Evolutionary conservation across 2,888 invertebrate genomes (phyloP), one percentile per base, ranked within the genome.

Genomic region (Pachliopta kotzebuea): DNA sequence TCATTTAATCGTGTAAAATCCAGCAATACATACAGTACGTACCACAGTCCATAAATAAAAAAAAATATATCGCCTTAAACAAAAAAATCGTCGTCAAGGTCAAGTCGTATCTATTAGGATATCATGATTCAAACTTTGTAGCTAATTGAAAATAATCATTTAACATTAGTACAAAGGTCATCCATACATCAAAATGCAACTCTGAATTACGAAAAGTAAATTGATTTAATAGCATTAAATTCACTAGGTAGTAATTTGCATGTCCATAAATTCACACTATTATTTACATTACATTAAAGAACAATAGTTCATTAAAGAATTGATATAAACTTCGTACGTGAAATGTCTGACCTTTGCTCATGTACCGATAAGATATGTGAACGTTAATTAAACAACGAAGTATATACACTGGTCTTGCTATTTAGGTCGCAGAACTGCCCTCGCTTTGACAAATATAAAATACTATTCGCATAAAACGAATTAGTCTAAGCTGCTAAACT

Each of bases 341-440:
- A 21, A 52, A 26, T 45, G 31, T 23, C 17, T 37, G 26, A 56
- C 60, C 63, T 59, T 60, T 64, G 59, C 20, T n/a, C 60, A 9
- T 24, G 31, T 26, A 31, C 23, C n/a, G 63, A 63, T 60, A 63
- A 58, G 6, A 23, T 37, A 54, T 58, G 42, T 54, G 21, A 37
- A 20, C 60, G 24, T 31, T 52, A 52, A 60, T 50, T 57, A 37
- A 56, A 54, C 29, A 54, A 8, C 24, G 29, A 20, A 9, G 50
- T 24, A 18, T 37, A 37, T 3, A 37, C 24, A 55, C 45, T 29
- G 20, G 49, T 26, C 31, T 26, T 50, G 24, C 26, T 59, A 63
- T 56, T 50, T 55, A 45, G 63, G 59, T 63, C 26, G 14, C 49
- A 26, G 17, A 63, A 56, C 24, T 58, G 49, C 58, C 55, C 55